Evolutionary conservation across 2,113 vertebrate genomes (phyloP).

Genomic region (Triplophysa dalaica): DNA sequence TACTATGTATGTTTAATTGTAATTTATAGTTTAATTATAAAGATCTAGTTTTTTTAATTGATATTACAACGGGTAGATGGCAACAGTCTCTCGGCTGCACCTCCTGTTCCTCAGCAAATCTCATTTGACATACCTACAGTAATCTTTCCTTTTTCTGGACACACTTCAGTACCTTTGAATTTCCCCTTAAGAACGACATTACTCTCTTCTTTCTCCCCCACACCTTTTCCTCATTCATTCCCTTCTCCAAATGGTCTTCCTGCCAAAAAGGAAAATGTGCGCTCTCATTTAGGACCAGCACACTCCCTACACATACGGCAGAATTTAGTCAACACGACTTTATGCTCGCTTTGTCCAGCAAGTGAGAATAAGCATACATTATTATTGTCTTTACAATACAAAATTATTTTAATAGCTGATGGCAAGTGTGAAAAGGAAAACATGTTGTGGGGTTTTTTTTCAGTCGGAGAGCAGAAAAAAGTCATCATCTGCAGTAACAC

Average conservation of each 20-base stretch:
- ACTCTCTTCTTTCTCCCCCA: constrained; percentile 67
- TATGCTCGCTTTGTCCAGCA: constrained; percentile 61
- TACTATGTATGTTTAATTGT: too few relatives aligned
- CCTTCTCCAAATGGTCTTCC: constrained; percentile 59
- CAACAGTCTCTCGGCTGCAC: constrained; percentile 3
- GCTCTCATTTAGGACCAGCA: constrained; percentile 58
- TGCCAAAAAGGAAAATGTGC: constrained; percentile 54
- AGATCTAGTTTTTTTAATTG: neutral
- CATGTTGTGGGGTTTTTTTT: constrained; percentile 66
- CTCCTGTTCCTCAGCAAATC: constrained; percentile 38
- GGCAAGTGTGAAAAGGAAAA: constrained; percentile 69
- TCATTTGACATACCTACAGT: constrained; percentile 34
- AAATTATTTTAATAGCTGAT: constrained; percentile 65
- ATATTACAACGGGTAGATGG: constrained; percentile 17
- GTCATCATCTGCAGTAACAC: constrained; percentile 64
- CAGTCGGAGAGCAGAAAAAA: constrained; percentile 63
- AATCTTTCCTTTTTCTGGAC: constrained; percentile 42
- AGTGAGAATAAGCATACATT: constrained; percentile 39
- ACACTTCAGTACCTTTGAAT: constrained; percentile 65
- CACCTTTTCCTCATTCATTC: constrained; percentile 61
- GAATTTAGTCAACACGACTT: constrained; percentile 72
- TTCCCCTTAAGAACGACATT: constrained; percentile 68
- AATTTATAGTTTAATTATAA: neutral
- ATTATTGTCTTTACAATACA: constrained; percentile 57
- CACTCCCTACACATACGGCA: constrained; percentile 61